Conservation (phyloP, 2,113 vertebrate genomes). For the Carassius carassius region DNA sequence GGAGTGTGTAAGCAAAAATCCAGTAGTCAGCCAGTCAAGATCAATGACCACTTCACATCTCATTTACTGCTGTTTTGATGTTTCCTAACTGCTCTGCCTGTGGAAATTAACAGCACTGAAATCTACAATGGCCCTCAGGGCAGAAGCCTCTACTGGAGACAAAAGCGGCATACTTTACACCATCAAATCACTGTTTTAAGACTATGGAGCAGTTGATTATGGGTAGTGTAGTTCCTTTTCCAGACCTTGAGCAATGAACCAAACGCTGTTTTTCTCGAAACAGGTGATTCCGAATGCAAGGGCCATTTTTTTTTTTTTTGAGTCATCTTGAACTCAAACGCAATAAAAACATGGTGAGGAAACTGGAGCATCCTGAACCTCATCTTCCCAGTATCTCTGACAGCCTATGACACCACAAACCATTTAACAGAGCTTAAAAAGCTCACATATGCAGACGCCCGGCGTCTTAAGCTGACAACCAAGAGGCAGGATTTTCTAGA, state of each 20-base stretch:
- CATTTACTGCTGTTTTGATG: constrained; percentile 70
- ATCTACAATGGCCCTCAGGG: constrained; percentile 70
- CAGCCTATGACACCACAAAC: constrained; percentile 75
- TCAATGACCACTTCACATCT: constrained; percentile 82
- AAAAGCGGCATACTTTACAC: constrained; percentile 1
- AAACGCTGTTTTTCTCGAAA: not conserved
- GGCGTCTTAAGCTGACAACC: constrained; percentile 76
- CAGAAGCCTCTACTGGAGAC: constrained; percentile 33
- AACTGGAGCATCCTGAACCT: constrained; percentile 38
- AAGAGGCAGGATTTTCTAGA: constrained; percentile 76
- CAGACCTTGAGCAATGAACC: not conserved
- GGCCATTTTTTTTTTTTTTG: no score
- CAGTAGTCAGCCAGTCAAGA: constrained; percentile 63
- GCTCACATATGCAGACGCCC: constrained; percentile 77
- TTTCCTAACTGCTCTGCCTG: constrained; percentile 74
- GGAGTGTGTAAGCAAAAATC: constrained; percentile 55
- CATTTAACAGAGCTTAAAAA: constrained; percentile 82
- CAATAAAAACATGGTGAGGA: constrained; percentile 14
- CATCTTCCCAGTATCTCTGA: constrained; percentile 65
- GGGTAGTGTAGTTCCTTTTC: not conserved
- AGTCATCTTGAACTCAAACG: not conserved
- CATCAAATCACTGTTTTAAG: constrained; percentile 47
- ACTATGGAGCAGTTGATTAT: not conserved
- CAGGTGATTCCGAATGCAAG: constrained; percentile 29
- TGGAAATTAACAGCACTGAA: constrained; percentile 75